phyloP scores from a whole-genome alignment of 1,140 invertebrate genomes.

The Pissodes strobi region DNA sequence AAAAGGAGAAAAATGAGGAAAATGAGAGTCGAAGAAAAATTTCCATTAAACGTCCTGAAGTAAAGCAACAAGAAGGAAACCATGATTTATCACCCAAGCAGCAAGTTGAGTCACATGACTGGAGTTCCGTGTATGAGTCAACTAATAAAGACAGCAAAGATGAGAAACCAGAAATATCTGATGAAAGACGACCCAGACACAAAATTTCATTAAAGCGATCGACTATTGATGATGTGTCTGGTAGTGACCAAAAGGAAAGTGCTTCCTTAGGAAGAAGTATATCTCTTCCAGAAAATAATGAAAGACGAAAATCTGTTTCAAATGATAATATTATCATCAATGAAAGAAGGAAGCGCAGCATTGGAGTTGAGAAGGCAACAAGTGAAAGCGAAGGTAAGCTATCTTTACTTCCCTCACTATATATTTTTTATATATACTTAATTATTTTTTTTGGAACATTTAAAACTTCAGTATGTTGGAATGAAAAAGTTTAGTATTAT shows the following conservation, averaged over 20 bases:
- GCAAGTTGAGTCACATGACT: neutral
- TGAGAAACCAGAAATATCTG: slow-evolving; percentile 13
- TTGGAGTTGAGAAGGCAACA: neutral
- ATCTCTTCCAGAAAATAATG: slow-evolving; percentile 14
- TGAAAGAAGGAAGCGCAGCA: slow-evolving; percentile 6
- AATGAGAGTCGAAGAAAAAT: slow-evolving; percentile 17
- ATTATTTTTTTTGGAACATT: neutral
- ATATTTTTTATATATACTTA: neutral
- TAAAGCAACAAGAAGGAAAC: neutral
- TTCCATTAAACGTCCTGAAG: slow-evolving; percentile 6
- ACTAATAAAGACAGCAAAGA: neutral
- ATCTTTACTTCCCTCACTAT: neutral
- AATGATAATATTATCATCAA: slow-evolving; percentile 21
- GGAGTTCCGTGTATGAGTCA: slow-evolving; percentile 16
- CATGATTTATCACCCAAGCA: neutral
- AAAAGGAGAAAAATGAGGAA: slow-evolving; percentile 7
- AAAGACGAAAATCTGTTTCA: slow-evolving; percentile 1
- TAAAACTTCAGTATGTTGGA: neutral
- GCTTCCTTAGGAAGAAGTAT: slow-evolving; percentile 6
- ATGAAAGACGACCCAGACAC: slow-evolving; percentile 2
- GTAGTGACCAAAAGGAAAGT: slow-evolving; percentile 1
- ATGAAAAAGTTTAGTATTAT: neutral
- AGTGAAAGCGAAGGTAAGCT: slow-evolving; percentile 28
- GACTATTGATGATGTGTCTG: slow-evolving; percentile 15
- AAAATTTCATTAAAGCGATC: slow-evolving; percentile 33